Evolutionary conservation across 2,113 vertebrate genomes (phyloP).

Genomic region (Stercorarius parasiticus): DNA sequence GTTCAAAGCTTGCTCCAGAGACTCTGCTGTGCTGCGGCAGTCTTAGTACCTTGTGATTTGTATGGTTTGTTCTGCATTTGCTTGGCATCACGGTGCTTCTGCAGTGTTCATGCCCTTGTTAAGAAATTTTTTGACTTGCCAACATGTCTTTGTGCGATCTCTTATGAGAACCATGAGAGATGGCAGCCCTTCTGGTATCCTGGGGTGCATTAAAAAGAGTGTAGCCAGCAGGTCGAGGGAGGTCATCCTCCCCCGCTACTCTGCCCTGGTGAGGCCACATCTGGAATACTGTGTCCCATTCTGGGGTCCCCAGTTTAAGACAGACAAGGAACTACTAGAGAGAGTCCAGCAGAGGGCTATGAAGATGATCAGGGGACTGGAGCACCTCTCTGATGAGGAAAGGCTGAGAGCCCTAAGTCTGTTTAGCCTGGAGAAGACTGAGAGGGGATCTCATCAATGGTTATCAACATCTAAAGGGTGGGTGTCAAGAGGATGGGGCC

Average conservation of each 20-base stretch:
- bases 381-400: not conserved
- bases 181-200: not conserved
- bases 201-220: not conserved
- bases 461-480: not conserved
- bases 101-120: not conserved
- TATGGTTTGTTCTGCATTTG: fast-evolving
- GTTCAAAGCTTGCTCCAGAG: not conserved
- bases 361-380: not conserved
- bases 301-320: not conserved
- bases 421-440: not conserved
- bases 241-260: not conserved
- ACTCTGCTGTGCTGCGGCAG: fast-evolving
- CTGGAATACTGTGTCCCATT: not conserved
- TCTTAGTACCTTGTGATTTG: not conserved
- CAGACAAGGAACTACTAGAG: not conserved
- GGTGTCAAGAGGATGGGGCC: not conserved
- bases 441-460: not conserved
- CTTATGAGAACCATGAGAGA: not conserved
- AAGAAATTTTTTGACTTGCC: not conserved
- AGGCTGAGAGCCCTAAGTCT: not conserved
- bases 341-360: not conserved
- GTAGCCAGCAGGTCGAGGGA: too few species aligned
- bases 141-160: not conserved
- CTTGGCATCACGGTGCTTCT: not conserved
- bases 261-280: not conserved